A percentile compares a stretch with the other conserved stretches of the same genome.
Evolutionary conservation across 2,888 invertebrate species (phyloP).

Genomic region (Caenorhabditis drosophilae): DNA sequence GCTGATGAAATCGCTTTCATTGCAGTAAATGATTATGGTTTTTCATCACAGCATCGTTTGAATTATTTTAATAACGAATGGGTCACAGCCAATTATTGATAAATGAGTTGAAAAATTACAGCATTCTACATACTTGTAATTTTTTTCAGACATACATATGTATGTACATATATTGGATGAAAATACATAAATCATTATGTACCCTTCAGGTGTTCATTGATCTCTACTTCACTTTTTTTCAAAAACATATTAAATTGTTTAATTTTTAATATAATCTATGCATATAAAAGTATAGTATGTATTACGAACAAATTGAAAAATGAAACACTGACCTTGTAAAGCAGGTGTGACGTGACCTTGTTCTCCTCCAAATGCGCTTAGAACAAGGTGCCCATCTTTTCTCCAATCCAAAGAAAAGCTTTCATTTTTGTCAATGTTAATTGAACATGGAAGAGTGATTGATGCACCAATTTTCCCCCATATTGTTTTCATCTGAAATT

Average conservation of each 20-base stretch:
- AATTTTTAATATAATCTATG: too few relatives aligned
- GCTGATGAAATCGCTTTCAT: slow-evolving; percentile 35
- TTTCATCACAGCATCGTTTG: slow-evolving; percentile 17
- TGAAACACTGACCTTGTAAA: slow-evolving; percentile 47
- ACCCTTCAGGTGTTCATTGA: not conserved
- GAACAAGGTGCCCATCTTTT: slow-evolving; percentile 52
- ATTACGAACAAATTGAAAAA: slow-evolving; percentile 3
- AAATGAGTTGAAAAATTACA: slow-evolving; percentile 9
- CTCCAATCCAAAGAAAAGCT: slow-evolving; percentile 58
- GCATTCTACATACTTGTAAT: too few relatives aligned
- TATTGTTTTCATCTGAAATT: slow-evolving; percentile 52
- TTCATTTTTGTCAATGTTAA: slow-evolving; percentile 19
- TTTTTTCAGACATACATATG: too few relatives aligned
- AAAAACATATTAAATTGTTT: too few relatives aligned
- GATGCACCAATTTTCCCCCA: slow-evolving; percentile 52
- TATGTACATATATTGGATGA: too few relatives aligned
- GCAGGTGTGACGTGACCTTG: slow-evolving; percentile 52
- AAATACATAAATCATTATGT: slow-evolving; percentile 1
- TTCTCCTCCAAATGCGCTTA: slow-evolving; percentile 53
- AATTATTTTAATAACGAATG: slow-evolving; percentile 7
- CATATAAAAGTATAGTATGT: too few relatives aligned
- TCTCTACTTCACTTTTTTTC: not conserved
- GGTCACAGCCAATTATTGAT: slow-evolving; percentile 16
- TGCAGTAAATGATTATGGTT: slow-evolving; percentile 36
- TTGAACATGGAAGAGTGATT: slow-evolving; percentile 50